phyloP scores from a whole-genome alignment of 2,888 invertebrate genomes.

The Toxonevra muliebris region DNA sequence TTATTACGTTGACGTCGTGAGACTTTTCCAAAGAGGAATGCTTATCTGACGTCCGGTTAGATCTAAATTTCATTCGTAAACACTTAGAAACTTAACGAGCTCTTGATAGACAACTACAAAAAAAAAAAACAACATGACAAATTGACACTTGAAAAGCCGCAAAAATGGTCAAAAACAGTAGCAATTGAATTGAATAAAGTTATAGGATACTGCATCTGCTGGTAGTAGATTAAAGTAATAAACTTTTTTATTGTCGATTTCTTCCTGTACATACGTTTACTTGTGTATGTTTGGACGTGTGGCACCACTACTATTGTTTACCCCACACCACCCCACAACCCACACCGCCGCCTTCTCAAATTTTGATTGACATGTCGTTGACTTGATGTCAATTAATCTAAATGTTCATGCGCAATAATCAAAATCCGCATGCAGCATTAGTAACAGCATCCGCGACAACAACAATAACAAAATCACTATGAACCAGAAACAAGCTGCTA shows the following conservation, averaged over 20 bases:
- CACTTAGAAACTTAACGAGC: no score
- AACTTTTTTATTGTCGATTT: no score
- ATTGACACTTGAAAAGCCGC: conserved; percentile 9
- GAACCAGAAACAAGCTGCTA: conserved; percentile 8
- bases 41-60: no score
- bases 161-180: conserved; percentile 9
- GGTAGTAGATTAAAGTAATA: not conserved
- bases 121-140: no score
- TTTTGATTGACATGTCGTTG: conserved; percentile 64
- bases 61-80: no score
- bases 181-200: not conserved
- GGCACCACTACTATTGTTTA: not conserved
- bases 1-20: no score
- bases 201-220: not conserved
- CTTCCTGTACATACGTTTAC: no score
- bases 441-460: conserved; percentile 10
- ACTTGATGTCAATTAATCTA: conserved; percentile 62
- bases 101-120: no score
- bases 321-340: conserved; percentile 12
- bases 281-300: not conserved
- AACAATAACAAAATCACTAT: not conserved
- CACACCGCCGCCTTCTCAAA: conserved; percentile 21
- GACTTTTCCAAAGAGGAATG: no score
- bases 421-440: conserved; percentile 29
- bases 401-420: conserved; percentile 48